These are phyloP conservation scores for Cheilosia vulpina DNA, from an alignment of 2,888 invertebrate genomes.

Conservation along the genomic window DNA sequence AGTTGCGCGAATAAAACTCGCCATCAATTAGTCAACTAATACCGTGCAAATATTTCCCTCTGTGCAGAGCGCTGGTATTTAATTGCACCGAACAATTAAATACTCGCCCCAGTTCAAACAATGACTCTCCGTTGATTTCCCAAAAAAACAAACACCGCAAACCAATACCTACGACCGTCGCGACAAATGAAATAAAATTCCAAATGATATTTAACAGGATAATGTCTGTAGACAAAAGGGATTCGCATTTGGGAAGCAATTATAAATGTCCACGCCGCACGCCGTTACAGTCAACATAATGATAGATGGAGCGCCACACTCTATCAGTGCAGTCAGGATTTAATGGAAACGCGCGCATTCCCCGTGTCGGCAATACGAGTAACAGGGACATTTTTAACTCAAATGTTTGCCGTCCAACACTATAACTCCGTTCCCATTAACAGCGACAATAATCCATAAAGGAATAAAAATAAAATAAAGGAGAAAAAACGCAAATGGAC, in stretches of 20 bases:
- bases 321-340: constrained; percentile 9
- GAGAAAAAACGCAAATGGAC: constrained; percentile 48
- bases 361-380: not conserved
- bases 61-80: constrained; percentile 48
- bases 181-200: constrained; percentile 45
- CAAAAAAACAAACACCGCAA: constrained; percentile 33
- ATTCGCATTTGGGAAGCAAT: constrained; percentile 61
- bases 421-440: constrained; percentile 44
- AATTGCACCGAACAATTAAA: constrained; percentile 70
- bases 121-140: constrained; percentile 54
- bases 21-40: constrained; percentile 73
- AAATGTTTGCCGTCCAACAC: constrained; percentile 42
- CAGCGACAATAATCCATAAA: constrained; percentile 49
- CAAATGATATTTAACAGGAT: constrained; percentile 62
- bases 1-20: constrained; percentile 47
- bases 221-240: constrained; percentile 66
- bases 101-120: constrained; percentile 55
- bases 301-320: constrained; percentile 57
- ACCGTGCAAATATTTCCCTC: constrained; percentile 62
- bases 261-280: constrained; percentile 39
- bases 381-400: constrained; percentile 35
- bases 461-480: constrained; percentile 50
- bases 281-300: constrained; percentile 50
- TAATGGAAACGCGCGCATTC: constrained; percentile 41
- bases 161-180: constrained; percentile 4